Percentiles rank a stretch among this genome's conserved stretches.
Conservation (phyloP, 2,888 invertebrate species). For the Atethmia centrago region DNA sequence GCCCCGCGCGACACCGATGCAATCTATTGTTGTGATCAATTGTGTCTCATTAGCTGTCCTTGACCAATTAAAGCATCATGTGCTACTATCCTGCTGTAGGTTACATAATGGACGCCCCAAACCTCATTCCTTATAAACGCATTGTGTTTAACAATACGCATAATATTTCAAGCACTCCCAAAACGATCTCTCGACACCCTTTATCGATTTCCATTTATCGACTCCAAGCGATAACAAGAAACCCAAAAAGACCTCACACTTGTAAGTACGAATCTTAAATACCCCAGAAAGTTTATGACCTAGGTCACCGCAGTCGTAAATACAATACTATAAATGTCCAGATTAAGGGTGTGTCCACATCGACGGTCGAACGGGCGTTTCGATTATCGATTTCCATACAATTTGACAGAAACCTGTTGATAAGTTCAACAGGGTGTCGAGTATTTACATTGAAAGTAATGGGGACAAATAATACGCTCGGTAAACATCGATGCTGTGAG, state of each 20-base stretch:
- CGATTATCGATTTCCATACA: conserved; percentile 37
- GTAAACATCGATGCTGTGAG: conserved; percentile 46
- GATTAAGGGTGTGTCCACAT: conserved; percentile 23
- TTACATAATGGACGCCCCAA: background rate
- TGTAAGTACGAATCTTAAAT: conserved; percentile 19
- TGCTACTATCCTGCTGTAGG: background rate
- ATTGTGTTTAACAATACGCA: conserved; percentile 9
- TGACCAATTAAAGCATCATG: too few relatives aligned
- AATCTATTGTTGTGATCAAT: too few relatives aligned
- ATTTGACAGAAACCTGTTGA: conserved; percentile 39
- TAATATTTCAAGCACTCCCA: conserved; percentile 9
- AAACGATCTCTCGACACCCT: conserved; percentile 5
- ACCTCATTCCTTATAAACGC: background rate
- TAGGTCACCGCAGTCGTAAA: conserved; percentile 19
- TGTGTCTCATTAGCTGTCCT: too few relatives aligned
- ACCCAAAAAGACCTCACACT: conserved; percentile 20
- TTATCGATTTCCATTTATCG: conserved; percentile 18
- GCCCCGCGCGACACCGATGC: too few relatives aligned
- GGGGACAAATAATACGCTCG: conserved; percentile 45
- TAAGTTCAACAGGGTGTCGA: conserved; percentile 45
- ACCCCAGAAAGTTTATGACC: conserved; percentile 33
- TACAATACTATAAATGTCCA: conserved; percentile 15
- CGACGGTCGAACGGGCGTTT: conserved; percentile 21
- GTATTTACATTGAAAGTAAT: conserved; percentile 43
- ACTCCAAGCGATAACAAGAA: conserved; percentile 16